phyloP scores from a whole-genome alignment of 2,797 vertebrate genomes.

The Betta splendens region DNA sequence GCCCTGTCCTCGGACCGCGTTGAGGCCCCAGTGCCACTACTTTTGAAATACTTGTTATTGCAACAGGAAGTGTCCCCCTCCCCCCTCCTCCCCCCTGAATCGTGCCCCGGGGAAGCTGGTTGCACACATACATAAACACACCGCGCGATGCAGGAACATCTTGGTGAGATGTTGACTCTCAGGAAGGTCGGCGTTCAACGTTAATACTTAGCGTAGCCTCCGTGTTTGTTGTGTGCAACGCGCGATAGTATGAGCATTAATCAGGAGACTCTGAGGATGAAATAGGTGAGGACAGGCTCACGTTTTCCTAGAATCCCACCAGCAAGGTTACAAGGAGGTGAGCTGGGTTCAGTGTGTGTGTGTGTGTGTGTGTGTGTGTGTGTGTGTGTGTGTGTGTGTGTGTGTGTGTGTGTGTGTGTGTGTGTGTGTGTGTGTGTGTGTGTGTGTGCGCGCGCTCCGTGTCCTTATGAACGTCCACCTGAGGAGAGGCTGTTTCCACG shows the following conservation, averaged over 20 bases:
- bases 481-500: slow-evolving; percentile 76
- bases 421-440: slow-evolving; percentile 24
- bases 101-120: slow-evolving; percentile 54
- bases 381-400: no score
- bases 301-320: slow-evolving; percentile 62
- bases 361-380: slow-evolving; percentile 27
- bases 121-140: slow-evolving; percentile 56
- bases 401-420: slow-evolving; percentile 31
- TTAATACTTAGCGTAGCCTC: slow-evolving; percentile 24
- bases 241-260: slow-evolving; percentile 54
- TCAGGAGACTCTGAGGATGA: slow-evolving; percentile 68
- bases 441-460: slow-evolving; percentile 34
- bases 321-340: slow-evolving; percentile 65
- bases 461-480: slow-evolving; percentile 70
- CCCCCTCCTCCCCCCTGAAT: slow-evolving; percentile 53
- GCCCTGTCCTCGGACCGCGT: slow-evolving; percentile 10
- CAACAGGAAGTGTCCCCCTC: slow-evolving; percentile 59
- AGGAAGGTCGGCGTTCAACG: slow-evolving; percentile 12
- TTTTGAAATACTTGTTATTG: slow-evolving; percentile 52
- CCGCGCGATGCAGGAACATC: slow-evolving; percentile 24
- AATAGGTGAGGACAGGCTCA: slow-evolving; percentile 67
- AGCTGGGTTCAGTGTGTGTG: slow-evolving; percentile 66
- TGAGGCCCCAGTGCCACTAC: slow-evolving; percentile 20
- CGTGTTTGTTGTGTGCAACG: slow-evolving; percentile 34
- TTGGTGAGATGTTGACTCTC: slow-evolving; percentile 21